Conservation (phyloP, 1,140 invertebrate genomes). For the Drosophila baimaii region DNA sequence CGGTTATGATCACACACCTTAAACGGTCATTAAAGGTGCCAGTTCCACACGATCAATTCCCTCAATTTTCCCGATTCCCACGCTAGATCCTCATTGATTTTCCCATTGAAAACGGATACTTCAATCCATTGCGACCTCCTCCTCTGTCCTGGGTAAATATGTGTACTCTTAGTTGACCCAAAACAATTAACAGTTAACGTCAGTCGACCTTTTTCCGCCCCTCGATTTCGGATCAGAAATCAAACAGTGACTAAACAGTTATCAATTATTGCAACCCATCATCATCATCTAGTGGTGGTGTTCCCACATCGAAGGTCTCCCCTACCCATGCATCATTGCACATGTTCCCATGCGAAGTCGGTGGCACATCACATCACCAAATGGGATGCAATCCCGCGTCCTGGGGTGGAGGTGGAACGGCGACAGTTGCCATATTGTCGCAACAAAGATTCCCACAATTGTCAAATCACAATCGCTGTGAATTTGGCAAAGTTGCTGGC, state of each 20-base stretch:
- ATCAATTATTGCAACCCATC: constrained; percentile 72
- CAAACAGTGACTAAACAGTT: constrained; percentile 78
- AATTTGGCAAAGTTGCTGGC: constrained; percentile 16
- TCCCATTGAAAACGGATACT: constrained; percentile 27
- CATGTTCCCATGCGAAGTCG: constrained; percentile 41
- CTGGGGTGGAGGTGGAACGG: constrained; percentile 24
- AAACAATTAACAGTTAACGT: constrained; percentile 45
- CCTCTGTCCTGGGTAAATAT: constrained; percentile 30
- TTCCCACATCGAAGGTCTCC: constrained; percentile 61
- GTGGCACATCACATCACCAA: background rate
- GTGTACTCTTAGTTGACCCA: constrained; percentile 22
- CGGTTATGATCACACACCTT: constrained; percentile 63
- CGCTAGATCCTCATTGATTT: constrained; percentile 44
- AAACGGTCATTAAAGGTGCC: constrained; percentile 58
- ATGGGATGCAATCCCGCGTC: background rate
- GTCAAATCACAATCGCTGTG: constrained; percentile 68
- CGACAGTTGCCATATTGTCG: constrained; percentile 64
- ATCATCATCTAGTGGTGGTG: constrained; percentile 12
- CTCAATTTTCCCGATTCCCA: constrained; percentile 60
- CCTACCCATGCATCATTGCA: constrained; percentile 69
- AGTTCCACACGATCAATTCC: constrained; percentile 54
- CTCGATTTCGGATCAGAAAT: constrained; percentile 45
- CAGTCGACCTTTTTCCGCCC: constrained; percentile 42
- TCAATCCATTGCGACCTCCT: constrained; percentile 2
- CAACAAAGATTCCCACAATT: constrained; percentile 71